A percentile compares a stretch with the other conserved stretches of the same genome.
These are phyloP conservation scores for Phainopepla nitens DNA, from an alignment of 2,113 vertebrate genomes.

Conservation along the genomic window DNA sequence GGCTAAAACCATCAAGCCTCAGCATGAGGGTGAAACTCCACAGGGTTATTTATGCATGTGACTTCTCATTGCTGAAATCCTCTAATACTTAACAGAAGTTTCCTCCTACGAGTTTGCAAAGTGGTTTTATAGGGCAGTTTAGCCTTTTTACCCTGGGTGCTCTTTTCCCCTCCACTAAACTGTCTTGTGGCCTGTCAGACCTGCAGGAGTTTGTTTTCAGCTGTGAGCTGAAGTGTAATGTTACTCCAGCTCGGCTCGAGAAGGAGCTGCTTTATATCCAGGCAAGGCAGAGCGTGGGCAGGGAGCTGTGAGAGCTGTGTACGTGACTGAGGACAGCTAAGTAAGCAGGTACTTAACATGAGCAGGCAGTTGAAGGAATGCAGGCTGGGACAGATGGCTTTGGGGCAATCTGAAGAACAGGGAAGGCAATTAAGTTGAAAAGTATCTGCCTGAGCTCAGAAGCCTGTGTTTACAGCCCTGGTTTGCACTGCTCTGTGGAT, in stretches of 20 bases:
- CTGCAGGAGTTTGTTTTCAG: background rate
- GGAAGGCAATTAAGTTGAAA: background rate
- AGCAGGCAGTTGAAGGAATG: slow-evolving; percentile 39
- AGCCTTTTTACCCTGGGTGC: background rate
- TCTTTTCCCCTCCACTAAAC: background rate
- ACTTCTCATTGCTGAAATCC: background rate
- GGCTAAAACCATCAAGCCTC: background rate
- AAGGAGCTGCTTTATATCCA: background rate
- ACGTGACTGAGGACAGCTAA: slow-evolving; percentile 46
- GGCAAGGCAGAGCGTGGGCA: background rate
- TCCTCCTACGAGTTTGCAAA: background rate
- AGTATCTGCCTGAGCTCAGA: background rate
- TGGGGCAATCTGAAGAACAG: background rate
- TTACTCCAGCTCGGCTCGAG: background rate
- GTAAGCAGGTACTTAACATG: slow-evolving; percentile 31
- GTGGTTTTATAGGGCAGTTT: background rate
- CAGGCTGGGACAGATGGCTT: slow-evolving; percentile 12
- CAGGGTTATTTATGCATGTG: background rate
- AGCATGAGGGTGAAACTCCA: background rate
- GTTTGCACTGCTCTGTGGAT: background rate
- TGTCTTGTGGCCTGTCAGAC: background rate
- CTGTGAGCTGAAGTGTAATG: accelerated
- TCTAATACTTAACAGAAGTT: background rate
- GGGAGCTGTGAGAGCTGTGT: background rate
- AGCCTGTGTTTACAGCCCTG: background rate